Evolutionary conservation across 2,888 invertebrate genomes (phyloP).

Genomic region (Hesperia comma): DNA sequence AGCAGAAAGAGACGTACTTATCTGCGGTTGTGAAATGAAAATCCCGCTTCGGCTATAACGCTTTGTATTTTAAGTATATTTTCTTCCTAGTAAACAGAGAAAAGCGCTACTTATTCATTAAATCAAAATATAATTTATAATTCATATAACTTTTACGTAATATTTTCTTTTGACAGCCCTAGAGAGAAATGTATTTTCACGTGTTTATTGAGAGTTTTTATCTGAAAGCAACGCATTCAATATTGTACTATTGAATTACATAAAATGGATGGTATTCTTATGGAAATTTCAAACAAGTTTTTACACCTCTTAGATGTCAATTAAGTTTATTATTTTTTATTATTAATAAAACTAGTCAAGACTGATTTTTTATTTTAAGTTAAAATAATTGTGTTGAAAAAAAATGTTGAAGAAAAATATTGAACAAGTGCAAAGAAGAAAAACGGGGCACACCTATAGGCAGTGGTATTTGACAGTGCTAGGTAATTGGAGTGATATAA

Average conservation of each 20-base stretch:
- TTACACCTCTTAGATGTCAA: not conserved
- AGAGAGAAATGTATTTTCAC: not conserved
- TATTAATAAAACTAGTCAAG: no score
- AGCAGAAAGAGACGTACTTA: no score
- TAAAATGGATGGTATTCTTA: not conserved
- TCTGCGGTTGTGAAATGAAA: no score
- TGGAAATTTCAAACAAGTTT: not conserved
- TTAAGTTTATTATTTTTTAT: no score
- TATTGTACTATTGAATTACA: constrained; percentile 11
- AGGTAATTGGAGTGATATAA: constrained; percentile 38
- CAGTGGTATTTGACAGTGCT: constrained; percentile 48
- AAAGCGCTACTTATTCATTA: no score
- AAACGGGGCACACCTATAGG: constrained; percentile 41
- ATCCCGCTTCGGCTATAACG: no score
- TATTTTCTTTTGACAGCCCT: constrained; percentile 9
- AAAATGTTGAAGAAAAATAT: constrained; percentile 13
- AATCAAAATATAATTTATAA: no score
- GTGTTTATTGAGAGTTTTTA: not conserved
- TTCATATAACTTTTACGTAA: no score
- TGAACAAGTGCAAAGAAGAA: constrained; percentile 8
- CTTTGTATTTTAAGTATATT: no score
- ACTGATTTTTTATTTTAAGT: no score
- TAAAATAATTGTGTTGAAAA: constrained; percentile 6
- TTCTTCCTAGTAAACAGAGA: no score
- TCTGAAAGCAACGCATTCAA: constrained; percentile 2